Percentiles rank a stretch among this genome's conserved stretches.
Evolutionary conservation across 2,797 vertebrate species (phyloP).

Genomic region (Sebastes vulpes): DNA sequence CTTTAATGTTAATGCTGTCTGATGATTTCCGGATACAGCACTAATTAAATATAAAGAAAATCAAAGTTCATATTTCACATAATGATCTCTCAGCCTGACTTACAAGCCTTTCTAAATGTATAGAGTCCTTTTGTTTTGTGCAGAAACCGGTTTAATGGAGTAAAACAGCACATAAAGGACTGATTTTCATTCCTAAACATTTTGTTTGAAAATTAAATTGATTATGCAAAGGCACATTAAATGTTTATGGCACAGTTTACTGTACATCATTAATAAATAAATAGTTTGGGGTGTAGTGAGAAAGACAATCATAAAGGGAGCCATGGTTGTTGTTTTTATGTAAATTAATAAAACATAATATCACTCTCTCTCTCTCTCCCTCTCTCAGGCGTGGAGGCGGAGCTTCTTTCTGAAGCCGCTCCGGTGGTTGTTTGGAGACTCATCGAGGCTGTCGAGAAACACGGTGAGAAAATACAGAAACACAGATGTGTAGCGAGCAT

Average conservation of each 20-base stretch:
- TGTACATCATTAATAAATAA: slow-evolving; percentile 6
- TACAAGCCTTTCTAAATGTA: background rate
- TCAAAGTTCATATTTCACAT: background rate
- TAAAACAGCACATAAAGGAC: background rate
- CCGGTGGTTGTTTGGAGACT: slow-evolving; percentile 81
- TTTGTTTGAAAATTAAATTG: background rate
- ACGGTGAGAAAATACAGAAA: slow-evolving; percentile 64
- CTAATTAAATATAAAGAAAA: background rate
- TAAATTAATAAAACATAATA: slow-evolving; percentile 1
- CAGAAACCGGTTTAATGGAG: background rate
- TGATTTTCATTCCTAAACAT: background rate
- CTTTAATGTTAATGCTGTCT: background rate
- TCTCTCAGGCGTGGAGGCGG: slow-evolving; percentile 73
- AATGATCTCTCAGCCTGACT: background rate
- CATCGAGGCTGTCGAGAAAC: slow-evolving; percentile 84
- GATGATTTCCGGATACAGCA: background rate
- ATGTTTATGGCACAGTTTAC: background rate
- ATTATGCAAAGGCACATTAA: background rate
- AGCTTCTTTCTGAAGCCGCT: slow-evolving; percentile 79
- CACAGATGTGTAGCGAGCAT: background rate
- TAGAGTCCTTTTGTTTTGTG: background rate
- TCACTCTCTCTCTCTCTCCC: slow-evolving; percentile 9
- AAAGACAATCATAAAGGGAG: background rate
- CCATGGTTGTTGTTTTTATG: background rate
- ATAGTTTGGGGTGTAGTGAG: background rate